Conservation (phyloP, 2,888 invertebrate species). For the Meloe dianella region DNA sequence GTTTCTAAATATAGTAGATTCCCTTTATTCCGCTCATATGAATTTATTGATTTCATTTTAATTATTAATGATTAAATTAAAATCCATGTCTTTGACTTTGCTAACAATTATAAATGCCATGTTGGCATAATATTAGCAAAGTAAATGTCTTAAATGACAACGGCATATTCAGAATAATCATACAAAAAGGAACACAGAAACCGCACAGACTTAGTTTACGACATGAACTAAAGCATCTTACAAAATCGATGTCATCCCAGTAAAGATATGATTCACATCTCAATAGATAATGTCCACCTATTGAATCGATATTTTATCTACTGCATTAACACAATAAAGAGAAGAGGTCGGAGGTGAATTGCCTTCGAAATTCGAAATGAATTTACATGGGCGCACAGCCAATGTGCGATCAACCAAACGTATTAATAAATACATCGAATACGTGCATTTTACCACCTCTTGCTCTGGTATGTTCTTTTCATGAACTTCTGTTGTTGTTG, state of each 20-base stretch:
- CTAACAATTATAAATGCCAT: no score
- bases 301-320: not conserved
- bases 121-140: no score
- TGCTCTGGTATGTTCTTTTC: conserved; percentile 32
- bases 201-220: not conserved
- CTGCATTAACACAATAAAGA: no score
- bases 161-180: not conserved
- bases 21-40: not conserved
- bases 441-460: conserved; percentile 36
- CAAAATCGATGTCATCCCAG: conserved; percentile 15
- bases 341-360: not conserved
- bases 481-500: conserved; percentile 25
- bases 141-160: no score
- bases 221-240: conserved; percentile 32
- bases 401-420: conserved; percentile 34
- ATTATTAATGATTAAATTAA: no score
- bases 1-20: no score
- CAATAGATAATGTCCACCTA: conserved; percentile 1
- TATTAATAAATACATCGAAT: conserved; percentile 35
- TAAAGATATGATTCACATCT: conserved; percentile 12
- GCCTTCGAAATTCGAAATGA: conserved; percentile 9
- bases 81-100: no score
- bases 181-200: not conserved
- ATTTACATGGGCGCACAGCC: conserved; percentile 35
- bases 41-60: no score